phyloP scores from a whole-genome alignment of 2,797 vertebrate species.

The Thalassophryne amazonica region DNA sequence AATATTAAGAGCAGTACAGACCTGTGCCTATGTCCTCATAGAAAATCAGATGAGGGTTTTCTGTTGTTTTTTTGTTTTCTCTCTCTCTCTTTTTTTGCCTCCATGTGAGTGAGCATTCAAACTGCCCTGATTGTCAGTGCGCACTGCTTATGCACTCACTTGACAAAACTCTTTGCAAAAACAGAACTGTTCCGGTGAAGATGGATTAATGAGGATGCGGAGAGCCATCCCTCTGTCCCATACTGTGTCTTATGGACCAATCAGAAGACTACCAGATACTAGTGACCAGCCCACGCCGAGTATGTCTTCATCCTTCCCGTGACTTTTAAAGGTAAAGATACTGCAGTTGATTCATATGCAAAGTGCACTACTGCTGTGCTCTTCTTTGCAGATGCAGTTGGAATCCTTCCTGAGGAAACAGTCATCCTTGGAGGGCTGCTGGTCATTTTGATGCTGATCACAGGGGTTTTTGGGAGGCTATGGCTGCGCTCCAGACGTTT shows the following conservation, averaged over 20 bases:
- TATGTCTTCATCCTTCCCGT: constrained; percentile 37
- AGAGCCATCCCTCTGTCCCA: constrained; percentile 71
- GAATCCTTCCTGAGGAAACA: constrained; percentile 70
- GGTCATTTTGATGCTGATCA: constrained; percentile 71
- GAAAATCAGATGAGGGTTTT: no score
- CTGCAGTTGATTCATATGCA: constrained; percentile 1
- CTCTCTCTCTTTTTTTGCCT: no score
- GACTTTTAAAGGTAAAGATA: not conserved
- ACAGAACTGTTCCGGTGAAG: constrained; percentile 77
- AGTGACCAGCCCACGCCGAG: constrained; percentile 52
- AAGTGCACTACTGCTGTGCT: not conserved
- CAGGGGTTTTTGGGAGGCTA: constrained; percentile 75
- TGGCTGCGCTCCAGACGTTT: constrained; percentile 76
- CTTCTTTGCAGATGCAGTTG: constrained; percentile 48
- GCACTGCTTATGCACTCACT: not conserved
- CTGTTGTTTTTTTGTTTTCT: no score
- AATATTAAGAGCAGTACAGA: constrained; percentile 47
- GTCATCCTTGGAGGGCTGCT: constrained; percentile 74
- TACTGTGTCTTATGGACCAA: constrained; percentile 74
- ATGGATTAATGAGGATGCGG: constrained; percentile 59
- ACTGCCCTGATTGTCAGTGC: constrained; percentile 8
- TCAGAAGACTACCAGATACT: constrained; percentile 60
- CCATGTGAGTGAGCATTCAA: not conserved
- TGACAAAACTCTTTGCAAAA: not conserved
- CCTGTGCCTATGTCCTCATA: constrained; percentile 45